Base-by-base conservation (phyloP, 2,888 invertebrate genomes). In the Parascotia fuliginaria region DNA sequence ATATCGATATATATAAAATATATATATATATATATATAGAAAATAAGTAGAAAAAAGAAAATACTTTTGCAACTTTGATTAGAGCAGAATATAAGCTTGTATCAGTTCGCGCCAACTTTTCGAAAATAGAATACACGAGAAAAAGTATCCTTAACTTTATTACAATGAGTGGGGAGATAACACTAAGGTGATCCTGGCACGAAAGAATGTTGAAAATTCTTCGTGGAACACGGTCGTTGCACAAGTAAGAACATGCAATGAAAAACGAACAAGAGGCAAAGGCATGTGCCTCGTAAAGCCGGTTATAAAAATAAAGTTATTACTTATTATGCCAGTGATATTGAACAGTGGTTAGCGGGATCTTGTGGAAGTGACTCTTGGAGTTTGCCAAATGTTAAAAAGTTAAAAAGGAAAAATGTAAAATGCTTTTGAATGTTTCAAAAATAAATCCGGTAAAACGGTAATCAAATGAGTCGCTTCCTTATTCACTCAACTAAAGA, bases 221-320 rank as follows among this genome's bases (percentile, higher is more conserved):
- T 61, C 64, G 57, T 64, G 57, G 68, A 71, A 70, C 58, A 60
- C 48, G 64, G 53, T 61, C 50, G 61, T 60, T 52, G 63, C 60
- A 62, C 62, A 62, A 65, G 64, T 65, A 68, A 70, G 36, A 70
- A 70, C 66, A 66, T 69, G 69, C 66, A 66, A 65, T 66, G 63
- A 67, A 65, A 73, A 65, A 70, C 58, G 49, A 55, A 47, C 41
- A 57, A 63, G 61, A 60, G 55, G 50, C 51, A 53, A 55, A 63
- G 66, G 66, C 56, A 60, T 63, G 63, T 63, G 64, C 57, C 31
- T 40, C 41, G 55, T 67, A 68, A 66, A 75, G 70, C 75, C 69
- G 70, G 79, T 73, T 75, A 62, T 74, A 79, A 77, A 78, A 75
- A 77, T 78, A 75, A 74, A 75, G 75, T 71, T 73, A 75, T 77